A percentile compares a stretch with the other conserved stretches of the same genome.
These are phyloP conservation scores for Theristicus caerulescens DNA, from an alignment of 2,113 vertebrate species.

Conservation along the genomic window DNA sequence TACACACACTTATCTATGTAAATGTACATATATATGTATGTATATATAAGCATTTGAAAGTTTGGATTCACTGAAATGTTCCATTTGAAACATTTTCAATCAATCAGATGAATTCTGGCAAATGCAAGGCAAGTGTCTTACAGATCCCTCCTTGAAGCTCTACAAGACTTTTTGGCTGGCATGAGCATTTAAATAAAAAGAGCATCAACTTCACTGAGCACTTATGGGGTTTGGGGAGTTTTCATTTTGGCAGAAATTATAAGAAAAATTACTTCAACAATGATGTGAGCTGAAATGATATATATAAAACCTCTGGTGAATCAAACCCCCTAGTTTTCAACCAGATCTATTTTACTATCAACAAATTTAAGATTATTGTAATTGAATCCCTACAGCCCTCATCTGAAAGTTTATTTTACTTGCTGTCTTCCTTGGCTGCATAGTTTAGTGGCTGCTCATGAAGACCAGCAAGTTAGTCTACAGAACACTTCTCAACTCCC, in stretches of 20 bases:
- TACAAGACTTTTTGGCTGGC: neutral
- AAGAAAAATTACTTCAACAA: neutral
- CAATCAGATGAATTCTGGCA: neutral
- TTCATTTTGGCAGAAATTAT: neutral
- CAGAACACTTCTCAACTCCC: neutral
- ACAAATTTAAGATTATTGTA: neutral
- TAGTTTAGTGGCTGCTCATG: neutral
- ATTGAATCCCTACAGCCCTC: neutral
- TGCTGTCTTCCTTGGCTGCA: neutral
- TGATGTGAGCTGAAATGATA: neutral
- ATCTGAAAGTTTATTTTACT: neutral
- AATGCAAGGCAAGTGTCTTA: neutral
- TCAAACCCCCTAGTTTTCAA: neutral
- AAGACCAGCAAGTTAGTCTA: neutral
- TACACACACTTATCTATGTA: neutral
- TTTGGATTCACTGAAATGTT: neutral
- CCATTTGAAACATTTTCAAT: neutral
- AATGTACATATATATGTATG: neutral
- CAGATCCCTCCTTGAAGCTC: neutral
- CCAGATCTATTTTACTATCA: neutral
- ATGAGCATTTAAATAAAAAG: neutral
- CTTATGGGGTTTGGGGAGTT: neutral
- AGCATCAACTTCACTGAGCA: neutral
- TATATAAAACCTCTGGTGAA: neutral
- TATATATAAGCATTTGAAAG: neutral